Evolutionary conservation across 1,140 invertebrate genomes (phyloP), one percentile per base, ranked within the genome.

Genomic region (Brachionus plicatilis): DNA sequence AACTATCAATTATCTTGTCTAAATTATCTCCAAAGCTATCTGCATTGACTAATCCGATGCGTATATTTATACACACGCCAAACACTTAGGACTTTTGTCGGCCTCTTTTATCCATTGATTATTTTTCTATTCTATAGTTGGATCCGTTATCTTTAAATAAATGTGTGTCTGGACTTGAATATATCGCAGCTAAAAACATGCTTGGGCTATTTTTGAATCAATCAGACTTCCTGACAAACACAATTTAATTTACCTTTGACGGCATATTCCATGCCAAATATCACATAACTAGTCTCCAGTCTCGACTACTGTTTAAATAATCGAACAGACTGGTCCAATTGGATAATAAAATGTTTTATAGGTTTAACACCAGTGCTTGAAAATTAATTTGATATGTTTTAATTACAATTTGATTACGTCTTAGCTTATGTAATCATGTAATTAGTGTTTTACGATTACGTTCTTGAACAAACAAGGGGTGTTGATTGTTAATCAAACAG

Each of bases 151-250:
- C 72, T 76, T 5, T 50, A 20, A 50, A 47, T 27, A 27, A 47
- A 29, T 76, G 20, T 47, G 72, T 76, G 72, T 76, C 72, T 76
- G 72, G 72, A 76, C 72, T 47, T 20, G 17, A 72, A 72, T 76
- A 43, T 43, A 43, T 47, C 41, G 33, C 14, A 75, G 17, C 41
- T 43, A 76, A 76, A 76, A 50, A 76, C 72, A 76, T 76, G 72
- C 43, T 50, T 76, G 29, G 33, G 33, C 50, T 76, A 50, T 3
- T 29, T 50, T 47, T 14, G 47, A 76, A 14, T 50, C 27, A 76
- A 76, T 76, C 72, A 76, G 72, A 76, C 72, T 76, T 76, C 72
- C 72, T 76, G 41, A 50, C 45, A 76, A 76, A 76, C 50, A 76
- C 27, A 68, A 68, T 33, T 68, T 68, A 72, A 72, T 72, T 72